A percentile compares a stretch with the other conserved stretches of the same genome.
Evolutionary conservation across 2,888 invertebrate genomes (phyloP).

Genomic region (Pyrgus malvae): DNA sequence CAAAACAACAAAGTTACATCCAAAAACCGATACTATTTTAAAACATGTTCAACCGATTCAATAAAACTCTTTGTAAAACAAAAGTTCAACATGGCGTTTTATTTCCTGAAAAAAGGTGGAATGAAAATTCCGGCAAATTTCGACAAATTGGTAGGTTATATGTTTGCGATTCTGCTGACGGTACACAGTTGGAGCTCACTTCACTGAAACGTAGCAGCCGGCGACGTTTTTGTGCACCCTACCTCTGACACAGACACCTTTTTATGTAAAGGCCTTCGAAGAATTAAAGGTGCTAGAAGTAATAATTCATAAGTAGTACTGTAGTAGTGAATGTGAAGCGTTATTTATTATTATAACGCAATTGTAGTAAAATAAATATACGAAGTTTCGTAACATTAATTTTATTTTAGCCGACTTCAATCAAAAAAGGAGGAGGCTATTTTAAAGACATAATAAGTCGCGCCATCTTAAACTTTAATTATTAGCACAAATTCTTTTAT

Average conservation of each 20-base stretch:
- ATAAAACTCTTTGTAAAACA: slow-evolving; percentile 2
- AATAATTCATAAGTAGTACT: too few relatives aligned
- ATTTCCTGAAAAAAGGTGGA: slow-evolving; percentile 3
- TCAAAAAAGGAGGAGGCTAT: too few relatives aligned
- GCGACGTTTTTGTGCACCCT: slow-evolving; percentile 69
- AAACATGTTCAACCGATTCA: slow-evolving; percentile 1
- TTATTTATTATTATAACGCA: too few relatives aligned
- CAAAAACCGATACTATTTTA: not conserved
- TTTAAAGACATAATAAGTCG: too few relatives aligned
- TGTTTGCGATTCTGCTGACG: slow-evolving; percentile 39
- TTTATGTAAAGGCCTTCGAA: slow-evolving; percentile 51
- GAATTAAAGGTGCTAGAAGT: slow-evolving; percentile 31
- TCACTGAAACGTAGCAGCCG: slow-evolving; percentile 61
- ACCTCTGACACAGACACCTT: slow-evolving; percentile 72
- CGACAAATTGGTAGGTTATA: not conserved
- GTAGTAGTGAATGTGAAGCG: too few relatives aligned
- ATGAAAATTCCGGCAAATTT: not conserved
- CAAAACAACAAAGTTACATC: too few relatives aligned
- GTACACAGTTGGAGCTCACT: slow-evolving; percentile 56
- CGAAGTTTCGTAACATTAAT: too few relatives aligned
- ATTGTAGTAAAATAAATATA: too few relatives aligned
- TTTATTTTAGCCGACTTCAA: too few relatives aligned
- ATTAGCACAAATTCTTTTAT: too few relatives aligned
- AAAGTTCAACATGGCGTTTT: not conserved
- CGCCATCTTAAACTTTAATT: too few relatives aligned